Percentiles rank a stretch among this genome's conserved stretches.
phyloP scores from a whole-genome alignment of 2,113 vertebrate genomes.

The Semnornis frantzii region DNA sequence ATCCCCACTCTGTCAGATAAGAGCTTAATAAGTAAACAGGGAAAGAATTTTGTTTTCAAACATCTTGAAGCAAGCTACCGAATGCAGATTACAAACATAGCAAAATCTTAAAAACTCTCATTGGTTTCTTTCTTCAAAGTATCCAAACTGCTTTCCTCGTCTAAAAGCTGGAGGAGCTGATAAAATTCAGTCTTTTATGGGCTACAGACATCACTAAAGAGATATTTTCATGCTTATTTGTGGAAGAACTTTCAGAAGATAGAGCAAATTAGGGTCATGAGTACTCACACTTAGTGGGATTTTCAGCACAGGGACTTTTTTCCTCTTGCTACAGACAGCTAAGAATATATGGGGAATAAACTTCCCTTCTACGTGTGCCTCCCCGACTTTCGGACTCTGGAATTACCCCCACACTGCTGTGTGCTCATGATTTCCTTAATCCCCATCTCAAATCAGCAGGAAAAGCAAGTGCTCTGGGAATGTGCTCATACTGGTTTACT shows the following conservation, averaged over 20 bases:
- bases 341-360: background rate
- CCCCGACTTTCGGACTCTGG: background rate
- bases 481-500: background rate
- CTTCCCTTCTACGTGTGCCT: background rate
- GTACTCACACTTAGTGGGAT: background rate
- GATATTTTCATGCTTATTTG: background rate
- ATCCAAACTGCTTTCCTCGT: background rate
- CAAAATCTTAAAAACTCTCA: background rate
- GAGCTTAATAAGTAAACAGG: conserved; percentile 1
- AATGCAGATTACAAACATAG: background rate
- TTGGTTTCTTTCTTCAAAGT: background rate
- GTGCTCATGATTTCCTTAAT: background rate
- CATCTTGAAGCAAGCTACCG: background rate
- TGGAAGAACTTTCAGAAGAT: background rate
- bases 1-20: background rate
- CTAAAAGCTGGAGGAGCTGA: background rate
- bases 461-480: background rate
- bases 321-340: background rate
- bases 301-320: background rate
- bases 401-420: background rate
- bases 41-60: conserved; percentile 5
- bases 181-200: background rate
- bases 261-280: background rate
- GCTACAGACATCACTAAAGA: background rate
- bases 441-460: background rate